Conservation (phyloP, 2,888 invertebrate species). For the Lomographa bimaculata region DNA sequence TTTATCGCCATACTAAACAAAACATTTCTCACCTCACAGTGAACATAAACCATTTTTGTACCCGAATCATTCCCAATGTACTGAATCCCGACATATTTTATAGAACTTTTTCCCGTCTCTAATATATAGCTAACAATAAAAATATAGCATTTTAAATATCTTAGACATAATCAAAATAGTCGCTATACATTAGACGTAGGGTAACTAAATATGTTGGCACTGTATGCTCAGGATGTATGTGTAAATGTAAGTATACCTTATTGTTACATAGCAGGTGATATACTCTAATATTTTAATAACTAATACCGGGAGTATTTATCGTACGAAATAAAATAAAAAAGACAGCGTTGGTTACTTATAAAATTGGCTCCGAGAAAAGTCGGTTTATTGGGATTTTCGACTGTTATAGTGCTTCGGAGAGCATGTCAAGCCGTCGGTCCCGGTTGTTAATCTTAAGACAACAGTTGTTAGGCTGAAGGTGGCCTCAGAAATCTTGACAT, state of each 20-base stretch:
- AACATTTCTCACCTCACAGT: neutral
- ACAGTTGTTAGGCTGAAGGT: too few species aligned
- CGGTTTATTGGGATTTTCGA: too few species aligned
- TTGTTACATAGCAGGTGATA: constrained; percentile 26
- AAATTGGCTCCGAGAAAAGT: too few species aligned
- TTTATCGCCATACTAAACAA: constrained; percentile 6
- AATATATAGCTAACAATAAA: constrained; percentile 38
- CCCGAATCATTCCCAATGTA: constrained; percentile 38
- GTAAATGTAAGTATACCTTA: constrained; percentile 16
- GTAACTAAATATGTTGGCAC: constrained; percentile 29
- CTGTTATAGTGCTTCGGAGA: too few species aligned
- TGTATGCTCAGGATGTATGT: constrained; percentile 23
- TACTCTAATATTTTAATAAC: too few species aligned
- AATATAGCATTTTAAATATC: constrained; percentile 35
- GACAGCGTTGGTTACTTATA: neutral
- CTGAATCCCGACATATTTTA: constrained; percentile 52
- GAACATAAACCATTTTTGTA: constrained; percentile 46
- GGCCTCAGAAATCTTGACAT: too few species aligned
- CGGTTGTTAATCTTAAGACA: too few species aligned
- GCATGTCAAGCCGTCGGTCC: too few species aligned
- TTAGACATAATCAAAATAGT: constrained; percentile 32
- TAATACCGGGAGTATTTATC: too few species aligned
- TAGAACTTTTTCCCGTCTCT: constrained; percentile 55
- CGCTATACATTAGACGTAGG: constrained; percentile 26
- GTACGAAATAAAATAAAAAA: neutral